phyloP scores from a whole-genome alignment of 2,888 invertebrate genomes.

The Danaus chrysippus region DNA sequence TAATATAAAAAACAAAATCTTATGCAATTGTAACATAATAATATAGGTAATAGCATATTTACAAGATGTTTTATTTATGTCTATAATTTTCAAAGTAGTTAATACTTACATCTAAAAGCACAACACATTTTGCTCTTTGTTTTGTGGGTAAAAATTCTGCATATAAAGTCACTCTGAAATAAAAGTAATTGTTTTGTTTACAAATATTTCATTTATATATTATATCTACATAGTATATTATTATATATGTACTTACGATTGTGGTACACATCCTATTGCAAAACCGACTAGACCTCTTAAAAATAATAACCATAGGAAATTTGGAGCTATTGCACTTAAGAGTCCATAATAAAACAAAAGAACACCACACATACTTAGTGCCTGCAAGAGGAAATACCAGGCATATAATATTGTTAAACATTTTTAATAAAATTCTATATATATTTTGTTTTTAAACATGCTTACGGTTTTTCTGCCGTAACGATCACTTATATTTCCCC shows the following conservation, averaged over 20 bases:
- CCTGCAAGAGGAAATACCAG: conserved; percentile 69
- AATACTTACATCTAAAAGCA: conserved; percentile 91
- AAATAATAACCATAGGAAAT: conserved; percentile 93
- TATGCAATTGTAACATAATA: conserved; percentile 18
- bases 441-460: too few relatives aligned
- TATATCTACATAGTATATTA: not conserved
- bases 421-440: conserved; percentile 12
- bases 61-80: not conserved
- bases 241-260: conserved; percentile 87
- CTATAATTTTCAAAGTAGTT: conserved; percentile 11
- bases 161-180: conserved; percentile 92
- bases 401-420: conserved; percentile 7
- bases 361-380: conserved; percentile 93
- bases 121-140: conserved; percentile 96
- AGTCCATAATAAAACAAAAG: conserved; percentile 94
- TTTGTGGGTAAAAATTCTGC: conserved; percentile 97
- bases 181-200: conserved; percentile 12
- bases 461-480: conserved; percentile 92
- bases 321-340: conserved; percentile 93
- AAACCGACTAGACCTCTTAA: conserved; percentile 96
- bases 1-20: too few relatives aligned
- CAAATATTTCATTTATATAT: not conserved
- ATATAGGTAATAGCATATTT: too few relatives aligned
- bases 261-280: conserved; percentile 97
- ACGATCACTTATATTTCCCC: conserved; percentile 96